Evolutionary conservation across 2,113 vertebrate genomes (phyloP), one percentile per base, ranked within the genome.

Genomic region (Lophochroa leadbeateri): DNA sequence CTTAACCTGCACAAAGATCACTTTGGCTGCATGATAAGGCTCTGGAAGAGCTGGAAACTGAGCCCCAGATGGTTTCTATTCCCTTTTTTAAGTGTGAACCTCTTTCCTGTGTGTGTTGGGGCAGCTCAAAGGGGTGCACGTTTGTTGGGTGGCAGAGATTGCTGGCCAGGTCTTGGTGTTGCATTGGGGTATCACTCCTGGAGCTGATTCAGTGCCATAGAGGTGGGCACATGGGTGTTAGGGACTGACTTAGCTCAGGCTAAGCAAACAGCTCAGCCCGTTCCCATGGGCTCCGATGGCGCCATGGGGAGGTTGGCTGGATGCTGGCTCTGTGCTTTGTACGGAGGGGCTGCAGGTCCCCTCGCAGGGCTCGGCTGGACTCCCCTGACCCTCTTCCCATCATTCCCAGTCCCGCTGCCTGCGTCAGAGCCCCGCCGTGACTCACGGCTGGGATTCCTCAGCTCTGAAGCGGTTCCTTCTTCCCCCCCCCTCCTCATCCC

Each of bases 381-480:
- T 15, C 15, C 55, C 53, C 71, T 37, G 65, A 15, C 90, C 76
- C 75, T 35, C 23, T 64, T 19, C 46, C 63, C 1, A 0, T 20
- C 0, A 3, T 49, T 60, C 71, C 82, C 77, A 75, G 47, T 49
- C n/a, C 52, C 3, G 57, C 58, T n/a, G 37, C 52, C 89, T 41
- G 60, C 35, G 6, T 65, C 64, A 39, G 70, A 44, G 58, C 37
- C 86, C 50, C 1, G 0, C 4, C 0, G 15, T 88, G 90, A 91
- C 37, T 91, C 84, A 68, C 4, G 5, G n/a, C 84, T 53, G 87
- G 93, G 87, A 96, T 96, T 94, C 93, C 82, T 95, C 77, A 61
- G 93, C 82, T 78, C 64, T 94, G 83, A 92, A 89, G 86, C 81
- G 80, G 58, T 58, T 91, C 64, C 57, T 90, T 75, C 33, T n/a